Conservation (phyloP, 1,140 invertebrate species). For the Drosophila guanche region DNA sequence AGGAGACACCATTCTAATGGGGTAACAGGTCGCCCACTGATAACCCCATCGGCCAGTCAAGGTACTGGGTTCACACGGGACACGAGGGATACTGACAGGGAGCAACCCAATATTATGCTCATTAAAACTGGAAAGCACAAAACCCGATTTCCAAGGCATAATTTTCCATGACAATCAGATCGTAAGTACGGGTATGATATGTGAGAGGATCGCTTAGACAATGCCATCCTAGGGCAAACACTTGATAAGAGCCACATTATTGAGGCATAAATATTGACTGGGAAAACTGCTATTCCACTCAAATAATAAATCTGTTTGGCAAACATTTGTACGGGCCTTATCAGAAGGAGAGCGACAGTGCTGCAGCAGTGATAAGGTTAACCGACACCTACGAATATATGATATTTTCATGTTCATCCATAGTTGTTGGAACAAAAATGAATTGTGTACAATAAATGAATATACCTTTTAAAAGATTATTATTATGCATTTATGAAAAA, state of each 20-base stretch:
- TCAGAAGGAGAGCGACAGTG: no score
- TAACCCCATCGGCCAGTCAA: constrained; percentile 11
- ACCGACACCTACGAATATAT: no score
- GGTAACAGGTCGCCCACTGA: constrained; percentile 6
- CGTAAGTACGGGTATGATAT: constrained; percentile 9
- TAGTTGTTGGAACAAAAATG: no score
- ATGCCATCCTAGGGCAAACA: constrained; percentile 22
- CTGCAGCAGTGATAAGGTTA: no score
- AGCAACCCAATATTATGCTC: no score
- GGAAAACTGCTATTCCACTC: constrained; percentile 5
- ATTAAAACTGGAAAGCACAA: no score
- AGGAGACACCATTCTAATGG: constrained; percentile 24
- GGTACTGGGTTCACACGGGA: no score
- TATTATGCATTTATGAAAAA: no score
- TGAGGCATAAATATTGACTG: constrained; percentile 15
- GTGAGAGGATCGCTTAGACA: constrained; percentile 19
- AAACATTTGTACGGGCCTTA: constrained; percentile 15
- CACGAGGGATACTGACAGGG: no score
- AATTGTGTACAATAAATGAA: no score
- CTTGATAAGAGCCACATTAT: constrained; percentile 17
- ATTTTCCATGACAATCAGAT: constrained; percentile 42
- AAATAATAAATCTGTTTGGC: constrained; percentile 44
- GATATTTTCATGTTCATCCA: no score
- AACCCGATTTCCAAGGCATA: constrained; percentile 2
- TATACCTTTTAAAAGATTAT: no score